Evolutionary conservation across 2,113 vertebrate genomes (phyloP), one percentile per base, ranked within the genome.

Genomic region (Eleginops maclovinus): DNA sequence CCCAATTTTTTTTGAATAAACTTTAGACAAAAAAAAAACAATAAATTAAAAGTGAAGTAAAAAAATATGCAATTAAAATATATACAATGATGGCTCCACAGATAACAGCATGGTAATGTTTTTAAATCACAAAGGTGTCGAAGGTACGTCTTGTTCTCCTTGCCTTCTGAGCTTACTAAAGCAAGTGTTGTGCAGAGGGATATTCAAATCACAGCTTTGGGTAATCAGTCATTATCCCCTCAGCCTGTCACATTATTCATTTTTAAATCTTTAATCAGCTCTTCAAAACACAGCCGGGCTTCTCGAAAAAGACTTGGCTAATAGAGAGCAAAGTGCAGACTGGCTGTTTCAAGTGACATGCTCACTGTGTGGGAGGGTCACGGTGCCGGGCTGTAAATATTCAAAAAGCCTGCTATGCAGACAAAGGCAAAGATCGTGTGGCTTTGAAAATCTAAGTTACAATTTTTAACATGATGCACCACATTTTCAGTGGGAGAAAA

Each of bases 171-270:
- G 16, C 16, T 49, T 8, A 65, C 31, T 28, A 7, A 24, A 28
- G 28, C 28, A 43, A 14, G 10, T 40, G 26, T 36, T 46, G 28
- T 4, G 9, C 22, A 55, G 41, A 62, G n/a, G 24, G 17, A 28
- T 56, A 56, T 65, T 44, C 46, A 65, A 75, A 65, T 75, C 61
- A 17, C 36, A 47, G 24, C 13, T 15, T 40, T n/a, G 17, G 46
- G 56, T 50, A 69, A 54, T 51, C 26, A 9, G 26, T 75, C 53
- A 36, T 46, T 55, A 36, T 56, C 19, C 14, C 22, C 19, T 56
- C 61, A 19, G 72, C 40, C 50, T 46, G 61, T 64, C 72, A 64
- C 24, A 64, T 64, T 55, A 54, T 17, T 56, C 50, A 49, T 36
- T 47, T 65, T 17, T 31, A 63, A 64, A 36, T n/a, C 26, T 56